Evolutionary conservation across 1,140 invertebrate genomes (phyloP).

Genomic region (Dendrolimus kikuchii): DNA sequence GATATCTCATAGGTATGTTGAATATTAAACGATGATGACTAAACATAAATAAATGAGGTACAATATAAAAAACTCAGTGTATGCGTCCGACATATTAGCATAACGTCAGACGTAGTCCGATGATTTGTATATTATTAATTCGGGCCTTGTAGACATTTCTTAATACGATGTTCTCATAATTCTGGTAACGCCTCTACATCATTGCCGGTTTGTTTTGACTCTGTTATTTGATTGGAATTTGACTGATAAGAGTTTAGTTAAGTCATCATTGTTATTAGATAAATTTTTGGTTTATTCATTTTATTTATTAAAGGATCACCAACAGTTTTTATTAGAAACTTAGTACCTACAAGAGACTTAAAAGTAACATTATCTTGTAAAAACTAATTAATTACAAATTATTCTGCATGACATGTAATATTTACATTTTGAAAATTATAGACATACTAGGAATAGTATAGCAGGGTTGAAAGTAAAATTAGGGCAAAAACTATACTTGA

Average conservation of each 20-base stretch:
- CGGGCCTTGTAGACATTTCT: conserved; percentile 42
- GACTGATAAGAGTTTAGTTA: conserved; percentile 9
- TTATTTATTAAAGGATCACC: too few species aligned
- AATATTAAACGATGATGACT: conserved; percentile 60
- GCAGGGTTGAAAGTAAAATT: too few species aligned
- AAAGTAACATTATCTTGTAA: too few species aligned
- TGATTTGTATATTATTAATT: conserved; percentile 44
- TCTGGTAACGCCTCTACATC: conserved; percentile 44
- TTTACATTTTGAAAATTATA: too few species aligned
- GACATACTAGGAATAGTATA: too few species aligned
- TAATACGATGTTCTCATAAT: conserved; percentile 31
- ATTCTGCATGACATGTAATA: too few species aligned
- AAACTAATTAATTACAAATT: too few species aligned
- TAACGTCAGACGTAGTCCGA: conserved; percentile 16
- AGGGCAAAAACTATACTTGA: too few species aligned
- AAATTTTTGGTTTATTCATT: too few species aligned
- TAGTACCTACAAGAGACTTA: too few species aligned
- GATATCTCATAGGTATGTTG: conserved; percentile 44
- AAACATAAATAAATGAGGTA: conserved; percentile 55
- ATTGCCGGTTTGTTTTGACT: conserved; percentile 23
- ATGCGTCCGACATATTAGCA: conserved; percentile 31
- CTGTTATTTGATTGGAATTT: conserved; percentile 27
- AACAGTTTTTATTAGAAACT: too few species aligned
- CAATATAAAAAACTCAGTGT: conserved; percentile 34
- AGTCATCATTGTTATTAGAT: too few species aligned